Conservation (phyloP, 2,888 invertebrate genomes). For the Prionchulus punctatus region DNA sequence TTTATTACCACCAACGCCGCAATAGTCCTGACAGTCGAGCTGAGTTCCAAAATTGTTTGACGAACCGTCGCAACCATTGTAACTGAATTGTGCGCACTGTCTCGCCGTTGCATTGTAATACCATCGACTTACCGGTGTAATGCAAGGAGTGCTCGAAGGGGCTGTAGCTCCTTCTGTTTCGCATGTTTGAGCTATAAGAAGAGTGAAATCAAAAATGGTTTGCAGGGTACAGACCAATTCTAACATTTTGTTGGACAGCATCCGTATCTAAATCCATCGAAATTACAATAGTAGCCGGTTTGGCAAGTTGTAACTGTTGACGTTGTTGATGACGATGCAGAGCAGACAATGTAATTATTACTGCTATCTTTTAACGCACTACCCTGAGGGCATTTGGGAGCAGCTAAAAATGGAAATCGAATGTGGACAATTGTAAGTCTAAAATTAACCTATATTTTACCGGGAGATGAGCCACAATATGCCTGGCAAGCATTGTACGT, state of each 20-base stretch:
- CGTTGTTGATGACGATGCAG: constrained; percentile 18
- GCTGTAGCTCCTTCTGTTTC: constrained; percentile 21
- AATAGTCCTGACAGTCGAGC: constrained; percentile 30
- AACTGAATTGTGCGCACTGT: neutral
- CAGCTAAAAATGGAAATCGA: too few relatives aligned
- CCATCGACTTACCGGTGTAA: constrained; percentile 30
- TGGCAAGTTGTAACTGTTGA: constrained; percentile 23
- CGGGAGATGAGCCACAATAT: too few relatives aligned
- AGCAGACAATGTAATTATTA: constrained; percentile 30
- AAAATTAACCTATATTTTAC: too few relatives aligned
- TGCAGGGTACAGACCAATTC: too few relatives aligned
- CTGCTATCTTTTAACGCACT: constrained; percentile 24
- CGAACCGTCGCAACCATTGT: too few relatives aligned
- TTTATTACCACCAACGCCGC: constrained; percentile 13
- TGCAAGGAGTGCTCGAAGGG: constrained; percentile 27
- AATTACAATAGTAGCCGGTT: constrained; percentile 31
- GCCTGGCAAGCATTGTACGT: too few relatives aligned
- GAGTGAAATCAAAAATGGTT: too few relatives aligned
- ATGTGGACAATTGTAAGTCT: too few relatives aligned
- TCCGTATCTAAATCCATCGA: constrained; percentile 29
- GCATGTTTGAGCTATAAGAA: constrained; percentile 26
- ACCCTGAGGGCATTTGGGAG: constrained; percentile 30
- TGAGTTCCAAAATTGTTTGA: constrained; percentile 23
- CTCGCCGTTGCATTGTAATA: constrained; percentile 23
- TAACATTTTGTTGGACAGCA: constrained; percentile 25